Percentiles rank a stretch among this genome's conserved stretches.
These are phyloP conservation scores for Chloromyia formosa DNA, from an alignment of 2,888 invertebrate genomes.

Conservation along the genomic window DNA sequence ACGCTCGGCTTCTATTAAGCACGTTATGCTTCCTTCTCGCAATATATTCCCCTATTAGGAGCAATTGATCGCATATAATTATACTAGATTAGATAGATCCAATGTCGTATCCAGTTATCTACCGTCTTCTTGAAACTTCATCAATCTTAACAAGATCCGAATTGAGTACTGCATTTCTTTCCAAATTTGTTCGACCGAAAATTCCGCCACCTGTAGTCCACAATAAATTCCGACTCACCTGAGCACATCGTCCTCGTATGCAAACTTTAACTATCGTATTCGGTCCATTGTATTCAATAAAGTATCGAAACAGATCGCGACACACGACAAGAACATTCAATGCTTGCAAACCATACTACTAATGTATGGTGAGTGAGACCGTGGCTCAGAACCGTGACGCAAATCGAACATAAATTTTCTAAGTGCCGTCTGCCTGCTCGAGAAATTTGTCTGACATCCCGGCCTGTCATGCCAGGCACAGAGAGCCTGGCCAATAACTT, in stretches of 20 bases:
- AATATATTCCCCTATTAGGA: no score
- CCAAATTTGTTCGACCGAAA: no score
- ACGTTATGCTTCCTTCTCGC: no score
- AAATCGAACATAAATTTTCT: slow-evolving; percentile 33
- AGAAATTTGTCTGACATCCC: not conserved
- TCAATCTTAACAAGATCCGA: no score
- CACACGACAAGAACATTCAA: not conserved
- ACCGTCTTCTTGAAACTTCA: no score
- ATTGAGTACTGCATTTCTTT: no score
- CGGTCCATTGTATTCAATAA: not conserved
- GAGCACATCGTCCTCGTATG: not conserved
- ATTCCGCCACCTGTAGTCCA: slow-evolving; percentile 22
- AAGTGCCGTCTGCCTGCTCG: slow-evolving; percentile 22
- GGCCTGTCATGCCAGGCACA: not conserved
- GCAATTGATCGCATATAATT: no score
- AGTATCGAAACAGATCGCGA: not conserved
- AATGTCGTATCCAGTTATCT: no score
- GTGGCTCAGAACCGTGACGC: slow-evolving; percentile 3
- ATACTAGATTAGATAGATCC: no score
- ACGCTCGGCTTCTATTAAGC: no score
- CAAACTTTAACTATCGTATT: not conserved
- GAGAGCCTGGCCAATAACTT: slow-evolving; percentile 17
- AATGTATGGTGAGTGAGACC: not conserved
- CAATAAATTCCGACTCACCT: slow-evolving; percentile 21
- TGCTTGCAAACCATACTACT: not conserved